Evolutionary conservation across 2,888 invertebrate genomes (phyloP).

Genomic region (Brachycybe producta): DNA sequence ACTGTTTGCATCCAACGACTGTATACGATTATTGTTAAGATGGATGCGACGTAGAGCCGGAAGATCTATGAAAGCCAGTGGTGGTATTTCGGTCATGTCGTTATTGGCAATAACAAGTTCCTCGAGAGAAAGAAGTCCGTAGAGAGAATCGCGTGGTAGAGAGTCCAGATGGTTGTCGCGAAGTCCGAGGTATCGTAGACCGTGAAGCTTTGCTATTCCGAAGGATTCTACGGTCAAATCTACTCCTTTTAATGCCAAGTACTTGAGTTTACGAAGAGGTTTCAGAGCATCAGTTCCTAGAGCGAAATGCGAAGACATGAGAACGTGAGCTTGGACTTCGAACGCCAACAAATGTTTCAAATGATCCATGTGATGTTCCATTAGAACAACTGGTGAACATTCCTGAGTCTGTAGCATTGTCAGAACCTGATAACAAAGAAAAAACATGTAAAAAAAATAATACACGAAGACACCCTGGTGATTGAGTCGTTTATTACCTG

Average conservation of each 20-base stretch:
- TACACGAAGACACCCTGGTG: background rate
- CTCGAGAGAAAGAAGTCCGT: conserved; percentile 12
- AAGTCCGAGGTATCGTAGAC: conserved; percentile 47
- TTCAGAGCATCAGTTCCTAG: conserved; percentile 34
- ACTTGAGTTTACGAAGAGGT: conserved; percentile 41
- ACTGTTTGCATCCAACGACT: conserved; percentile 14
- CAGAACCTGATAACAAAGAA: conserved; percentile 30
- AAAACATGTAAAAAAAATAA: background rate
- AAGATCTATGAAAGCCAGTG: conserved; percentile 13
- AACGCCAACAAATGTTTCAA: conserved; percentile 44
- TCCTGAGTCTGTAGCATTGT: conserved; percentile 45
- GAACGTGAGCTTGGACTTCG: conserved; percentile 41
- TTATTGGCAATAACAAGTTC: conserved; percentile 17
- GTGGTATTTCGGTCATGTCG: conserved; percentile 10
- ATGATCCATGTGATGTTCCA: conserved; percentile 37
- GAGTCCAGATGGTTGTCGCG: conserved; percentile 42
- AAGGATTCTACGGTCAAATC: conserved; percentile 47
- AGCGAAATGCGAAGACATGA: conserved; percentile 24
- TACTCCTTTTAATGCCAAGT: conserved; percentile 46
- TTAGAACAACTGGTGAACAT: conserved; percentile 38
- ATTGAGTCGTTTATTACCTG: conserved; percentile 4
- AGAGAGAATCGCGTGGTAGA: conserved; percentile 12
- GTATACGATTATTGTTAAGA: conserved; percentile 16
- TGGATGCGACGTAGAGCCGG: conserved; percentile 13
- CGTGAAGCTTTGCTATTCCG: conserved; percentile 51